Conservation (phyloP, 1,140 invertebrate species). For the Cydia pomonella region DNA sequence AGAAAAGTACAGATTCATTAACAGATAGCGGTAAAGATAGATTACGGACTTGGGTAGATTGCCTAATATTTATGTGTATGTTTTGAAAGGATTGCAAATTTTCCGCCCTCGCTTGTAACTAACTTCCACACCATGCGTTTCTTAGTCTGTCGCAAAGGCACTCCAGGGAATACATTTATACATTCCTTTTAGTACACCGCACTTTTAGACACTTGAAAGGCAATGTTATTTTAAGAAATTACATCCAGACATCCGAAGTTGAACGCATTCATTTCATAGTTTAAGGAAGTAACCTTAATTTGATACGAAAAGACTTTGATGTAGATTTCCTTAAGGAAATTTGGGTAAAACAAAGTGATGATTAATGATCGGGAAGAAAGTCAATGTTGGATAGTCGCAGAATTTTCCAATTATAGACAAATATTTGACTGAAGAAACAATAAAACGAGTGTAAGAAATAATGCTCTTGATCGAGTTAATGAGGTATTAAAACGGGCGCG, state of each 20-base stretch:
- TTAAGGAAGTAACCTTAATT: conserved; percentile 24
- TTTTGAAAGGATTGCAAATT: not conserved
- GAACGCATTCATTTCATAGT: conserved; percentile 23
- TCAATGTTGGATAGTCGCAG: not conserved
- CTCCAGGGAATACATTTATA: conserved; percentile 30
- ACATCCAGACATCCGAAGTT: conserved; percentile 11
- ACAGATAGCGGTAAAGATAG: too few relatives aligned
- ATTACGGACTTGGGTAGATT: too few relatives aligned
- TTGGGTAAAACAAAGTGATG: conserved; percentile 16
- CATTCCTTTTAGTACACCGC: conserved; percentile 8
- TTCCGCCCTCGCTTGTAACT: conserved; percentile 14
- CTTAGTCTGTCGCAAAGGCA: conserved; percentile 16
- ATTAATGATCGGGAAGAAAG: conserved; percentile 9
- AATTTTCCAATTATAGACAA: not conserved
- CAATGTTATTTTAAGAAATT: conserved; percentile 27
- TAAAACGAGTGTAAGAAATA: not conserved
- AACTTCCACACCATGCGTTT: not conserved
- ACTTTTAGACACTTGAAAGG: conserved; percentile 20
- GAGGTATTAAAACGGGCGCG: not conserved
- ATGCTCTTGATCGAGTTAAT: not conserved
- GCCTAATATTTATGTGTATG: too few relatives aligned
- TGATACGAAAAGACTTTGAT: conserved; percentile 25
- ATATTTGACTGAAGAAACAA: conserved; percentile 3
- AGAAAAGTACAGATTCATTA: too few relatives aligned
- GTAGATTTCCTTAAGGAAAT: not conserved